Base-by-base conservation (phyloP, 2,888 invertebrate genomes). In the Tiliacea citrago region DNA sequence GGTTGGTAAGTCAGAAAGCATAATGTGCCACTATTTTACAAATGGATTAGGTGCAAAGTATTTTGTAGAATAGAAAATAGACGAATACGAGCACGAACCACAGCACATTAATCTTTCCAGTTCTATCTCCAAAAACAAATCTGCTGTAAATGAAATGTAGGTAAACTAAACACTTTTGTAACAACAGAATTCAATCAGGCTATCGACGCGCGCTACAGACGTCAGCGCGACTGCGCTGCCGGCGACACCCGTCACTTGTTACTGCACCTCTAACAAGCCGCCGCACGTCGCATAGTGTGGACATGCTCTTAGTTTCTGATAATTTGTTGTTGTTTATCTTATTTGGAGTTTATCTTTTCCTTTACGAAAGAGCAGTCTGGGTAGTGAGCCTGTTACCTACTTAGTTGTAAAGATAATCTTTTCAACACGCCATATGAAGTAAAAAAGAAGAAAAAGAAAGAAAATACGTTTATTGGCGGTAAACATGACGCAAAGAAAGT, bases 231-330 rank as follows among this genome's bases (percentile, higher is more conserved):
- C 74, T 82, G 87, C 75, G 82, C 91, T 91, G 92, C 81, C 84
- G 89, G 83, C 90, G 93, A 93, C 94, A 94, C 90, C 84, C 91
- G 90, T 92, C 94, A 93, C 92, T 93, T 92, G 93, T 92, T 92
- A 92, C 91, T 91, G 91, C 92, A 91, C 89, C 88, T 91, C 89
- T 94, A 95, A 94, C 95, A 93, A 94, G 93, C 89, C 82, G 79
- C 77, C 75, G 74, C 65, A 18, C 10, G 62, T 49, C 21, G 49
- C 1, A 3, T 58, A 79, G 47, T 86, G 69, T 88, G 89, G 90
- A 89, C 29, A 35, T 18, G 63, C 86, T 81, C 69, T 87, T 77
- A 68, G 49, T 47, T 24, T 66, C 24, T 62, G 2, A 24, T 61
- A 4, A 63, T 12, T 62, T 16, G 9, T 16, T 62, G 16, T 55